Percentiles rank a stretch among this genome's conserved stretches.
phyloP scores from a whole-genome alignment of 1,140 invertebrate genomes.

The Hesperophylax magnus region DNA sequence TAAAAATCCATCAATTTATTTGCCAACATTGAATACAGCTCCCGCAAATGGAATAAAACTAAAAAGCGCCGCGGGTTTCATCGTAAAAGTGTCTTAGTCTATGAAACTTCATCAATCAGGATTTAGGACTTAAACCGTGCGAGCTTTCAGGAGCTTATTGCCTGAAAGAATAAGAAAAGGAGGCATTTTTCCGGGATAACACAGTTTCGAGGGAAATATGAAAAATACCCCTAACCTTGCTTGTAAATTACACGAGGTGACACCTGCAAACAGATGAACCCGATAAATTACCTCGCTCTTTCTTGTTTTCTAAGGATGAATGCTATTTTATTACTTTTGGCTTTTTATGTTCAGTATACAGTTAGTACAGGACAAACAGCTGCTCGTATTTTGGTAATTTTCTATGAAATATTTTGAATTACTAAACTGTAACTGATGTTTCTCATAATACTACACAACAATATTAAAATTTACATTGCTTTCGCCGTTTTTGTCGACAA shows the following conservation, averaged over 20 bases:
- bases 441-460: too few relatives aligned
- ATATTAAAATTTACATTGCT: too few relatives aligned
- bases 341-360: too few relatives aligned
- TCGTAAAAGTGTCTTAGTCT: conserved; percentile 36
- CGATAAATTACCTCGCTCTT: background rate
- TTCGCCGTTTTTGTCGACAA: too few relatives aligned
- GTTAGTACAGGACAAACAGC: too few relatives aligned
- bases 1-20: conserved; percentile 5
- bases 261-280: conserved; percentile 27
- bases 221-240: conserved; percentile 24
- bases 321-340: too few relatives aligned
- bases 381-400: too few relatives aligned
- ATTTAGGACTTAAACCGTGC: conserved; percentile 20
- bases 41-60: conserved; percentile 20
- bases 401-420: too few relatives aligned
- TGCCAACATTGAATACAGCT: background rate
- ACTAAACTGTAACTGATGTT: too few relatives aligned
- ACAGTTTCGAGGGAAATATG: conserved; percentile 7
- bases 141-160: conserved; percentile 20
- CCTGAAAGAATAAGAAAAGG: conserved; percentile 27
- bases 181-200: conserved; percentile 11
- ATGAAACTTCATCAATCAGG: conserved; percentile 37
- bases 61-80: background rate
- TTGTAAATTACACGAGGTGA: background rate
- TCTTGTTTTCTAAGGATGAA: too few relatives aligned